Conservation (phyloP, 92 coral and sea anemone species). For the Porites rus region DNA sequence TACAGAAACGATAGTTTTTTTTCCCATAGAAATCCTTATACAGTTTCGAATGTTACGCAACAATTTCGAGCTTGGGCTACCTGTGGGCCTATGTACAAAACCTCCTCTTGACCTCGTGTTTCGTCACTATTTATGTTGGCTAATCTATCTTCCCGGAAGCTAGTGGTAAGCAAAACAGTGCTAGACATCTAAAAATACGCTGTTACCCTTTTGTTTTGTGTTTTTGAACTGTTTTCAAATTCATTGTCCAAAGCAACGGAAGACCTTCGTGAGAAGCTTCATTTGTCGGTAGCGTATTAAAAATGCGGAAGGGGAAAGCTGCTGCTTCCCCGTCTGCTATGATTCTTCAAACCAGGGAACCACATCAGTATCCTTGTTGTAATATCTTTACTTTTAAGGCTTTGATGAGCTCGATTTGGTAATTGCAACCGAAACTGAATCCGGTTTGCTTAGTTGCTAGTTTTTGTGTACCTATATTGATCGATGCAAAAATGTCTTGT, state of each 20-base stretch:
- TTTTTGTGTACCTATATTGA: too few species aligned
- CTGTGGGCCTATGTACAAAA: too few species aligned
- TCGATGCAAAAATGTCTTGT: neutral
- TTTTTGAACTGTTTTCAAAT: conserved; percentile 59
- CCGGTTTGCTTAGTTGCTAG: too few species aligned
- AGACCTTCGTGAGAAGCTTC: conserved; percentile 96
- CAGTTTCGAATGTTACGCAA: too few species aligned
- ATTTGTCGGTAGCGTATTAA: conserved; percentile 48
- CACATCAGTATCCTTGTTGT: conserved; percentile 79
- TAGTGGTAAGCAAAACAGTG: conserved; percentile 40
- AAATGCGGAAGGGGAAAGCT: conserved; percentile 98
- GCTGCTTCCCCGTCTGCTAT: conserved; percentile 83
- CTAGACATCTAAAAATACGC: neutral
- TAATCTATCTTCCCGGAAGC: conserved; percentile 60
- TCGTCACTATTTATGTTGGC: too few species aligned
- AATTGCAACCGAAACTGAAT: too few species aligned
- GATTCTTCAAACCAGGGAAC: conserved; percentile 63
- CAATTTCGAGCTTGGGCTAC: too few species aligned
- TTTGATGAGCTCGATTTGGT: too few species aligned
- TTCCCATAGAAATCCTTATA: too few species aligned
- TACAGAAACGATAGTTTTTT: too few species aligned
- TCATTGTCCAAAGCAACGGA: conserved; percentile 83
- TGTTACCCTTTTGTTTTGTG: conserved; percentile 49
- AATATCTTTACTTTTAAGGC: too few species aligned
- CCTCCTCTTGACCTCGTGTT: too few species aligned